Evolutionary conservation across 2,797 vertebrate species (phyloP), one percentile per base, ranked within the genome.

Genomic region (Percopsis omiscomaycus): DNA sequence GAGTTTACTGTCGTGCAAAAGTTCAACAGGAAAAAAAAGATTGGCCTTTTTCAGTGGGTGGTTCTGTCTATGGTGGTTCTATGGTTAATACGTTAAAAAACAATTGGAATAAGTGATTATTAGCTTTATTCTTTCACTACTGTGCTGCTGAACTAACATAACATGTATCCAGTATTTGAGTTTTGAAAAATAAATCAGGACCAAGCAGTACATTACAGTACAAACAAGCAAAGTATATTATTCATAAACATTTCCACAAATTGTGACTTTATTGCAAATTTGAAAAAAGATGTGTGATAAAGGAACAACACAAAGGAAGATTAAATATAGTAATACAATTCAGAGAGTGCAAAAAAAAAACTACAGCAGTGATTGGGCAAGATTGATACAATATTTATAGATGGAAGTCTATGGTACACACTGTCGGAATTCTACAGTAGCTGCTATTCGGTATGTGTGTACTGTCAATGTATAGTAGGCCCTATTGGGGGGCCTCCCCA

Each of bases 1-100:
- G 12, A 49, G 74, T 77, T 57, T 71, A 46, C 2, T 79, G 84
- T 83, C 82, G 87, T 69, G 61, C 14, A 57, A 15, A 16, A 15
- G 2, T 30, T 52, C 11, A 6, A 13, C 10, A 15, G 3, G 15
- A 2, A 5, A 42, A 9, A 2, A 27, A 27, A 4, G 29, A 42
- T 42, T 52, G 30, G 30, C 16, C 15, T 8, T 14, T 61, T 42
- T 52, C 27, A 11, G 22, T 22, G 22, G 13, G 27, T n/a, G 53
- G 29, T 30, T n/a, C 30, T 30, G 14, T n/a, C 29, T 55, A 3
- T 32, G 14, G 22, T 22, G 22, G 22, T 22, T 22, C 22, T 1
- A 22, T 22, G 22, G 22, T 22, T 22, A 22, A 22, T 22, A 22
- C 22, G 22, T 22, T 22, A 22, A 22, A 22, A 22, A 22, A 22